These are phyloP conservation scores for Uloborus diversus DNA, from an alignment of 1,140 invertebrate species.

Conservation along the genomic window DNA sequence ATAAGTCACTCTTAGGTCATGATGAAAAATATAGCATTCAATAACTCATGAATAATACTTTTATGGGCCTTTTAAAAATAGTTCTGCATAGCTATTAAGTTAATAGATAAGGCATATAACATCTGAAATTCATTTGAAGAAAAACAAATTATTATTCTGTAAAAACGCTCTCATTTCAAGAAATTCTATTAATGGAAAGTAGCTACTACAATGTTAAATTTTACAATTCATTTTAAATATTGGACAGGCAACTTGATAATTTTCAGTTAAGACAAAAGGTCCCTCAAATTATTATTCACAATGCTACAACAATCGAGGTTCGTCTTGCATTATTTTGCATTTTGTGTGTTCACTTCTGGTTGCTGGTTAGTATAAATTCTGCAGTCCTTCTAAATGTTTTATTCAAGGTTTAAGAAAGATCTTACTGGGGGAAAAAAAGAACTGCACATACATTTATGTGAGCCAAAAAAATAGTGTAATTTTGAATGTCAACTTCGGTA, in stretches of 20 bases:
- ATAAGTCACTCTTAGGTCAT: slow-evolving; percentile 25
- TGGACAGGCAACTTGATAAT: background rate
- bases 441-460: background rate
- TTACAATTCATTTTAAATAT: background rate
- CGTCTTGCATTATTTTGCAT: background rate
- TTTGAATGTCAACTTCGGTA: background rate
- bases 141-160: background rate
- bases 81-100: background rate
- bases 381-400: slow-evolving; percentile 6
- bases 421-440: background rate
- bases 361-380: slow-evolving; percentile 18
- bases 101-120: background rate
- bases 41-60: slow-evolving; percentile 53
- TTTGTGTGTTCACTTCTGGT: slow-evolving; percentile 12
- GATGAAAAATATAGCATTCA: slow-evolving; percentile 49
- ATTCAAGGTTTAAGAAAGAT: too few species aligned
- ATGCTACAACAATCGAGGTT: too few species aligned
- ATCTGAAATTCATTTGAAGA: background rate
- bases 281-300: slow-evolving; percentile 56
- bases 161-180: background rate
- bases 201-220: background rate
- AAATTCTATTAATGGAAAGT: background rate
- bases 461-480: background rate
- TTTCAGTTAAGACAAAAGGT: slow-evolving; percentile 38
- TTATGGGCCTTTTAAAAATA: slow-evolving; percentile 41